These are phyloP conservation scores for Netelia melanura DNA, from an alignment of 2,888 invertebrate genomes.

Conservation along the genomic window DNA sequence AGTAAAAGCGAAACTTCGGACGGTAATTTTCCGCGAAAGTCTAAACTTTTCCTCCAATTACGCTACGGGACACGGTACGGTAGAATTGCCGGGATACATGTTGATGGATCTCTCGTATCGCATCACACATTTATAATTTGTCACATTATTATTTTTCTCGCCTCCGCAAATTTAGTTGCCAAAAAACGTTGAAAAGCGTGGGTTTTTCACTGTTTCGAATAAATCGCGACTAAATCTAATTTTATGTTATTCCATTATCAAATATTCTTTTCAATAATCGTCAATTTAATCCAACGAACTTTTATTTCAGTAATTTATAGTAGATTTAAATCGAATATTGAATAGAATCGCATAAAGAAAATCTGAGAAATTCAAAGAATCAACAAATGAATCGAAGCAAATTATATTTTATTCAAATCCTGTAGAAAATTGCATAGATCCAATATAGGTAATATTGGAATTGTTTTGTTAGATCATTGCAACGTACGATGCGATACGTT, in stretches of 20 bases:
- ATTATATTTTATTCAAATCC: too few relatives aligned
- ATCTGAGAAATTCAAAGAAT: neutral
- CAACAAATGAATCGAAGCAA: slow-evolving; percentile 1
- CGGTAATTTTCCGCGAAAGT: slow-evolving; percentile 53
- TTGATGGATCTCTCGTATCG: slow-evolving; percentile 8
- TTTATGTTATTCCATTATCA: too few relatives aligned
- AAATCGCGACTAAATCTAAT: too few relatives aligned
- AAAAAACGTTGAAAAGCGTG: too few relatives aligned
- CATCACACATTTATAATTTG: neutral
- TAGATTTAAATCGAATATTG: too few relatives aligned
- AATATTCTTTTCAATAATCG: too few relatives aligned
- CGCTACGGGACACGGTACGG: neutral
- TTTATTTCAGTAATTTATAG: too few relatives aligned
- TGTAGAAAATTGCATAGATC: too few relatives aligned
- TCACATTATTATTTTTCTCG: neutral
- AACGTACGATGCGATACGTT: neutral
- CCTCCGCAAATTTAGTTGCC: too few relatives aligned
- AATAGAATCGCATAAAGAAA: too few relatives aligned
- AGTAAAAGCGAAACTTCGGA: slow-evolving; percentile 48
- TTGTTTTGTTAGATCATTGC: neutral
- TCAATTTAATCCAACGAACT: too few relatives aligned
- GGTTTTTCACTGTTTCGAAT: too few relatives aligned
- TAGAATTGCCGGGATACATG: slow-evolving; percentile 40
- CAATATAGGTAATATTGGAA: neutral
- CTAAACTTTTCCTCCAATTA: slow-evolving; percentile 38